Evolutionary conservation across 1,140 invertebrate species (phyloP).

Genomic region (Goniozus legneri): DNA sequence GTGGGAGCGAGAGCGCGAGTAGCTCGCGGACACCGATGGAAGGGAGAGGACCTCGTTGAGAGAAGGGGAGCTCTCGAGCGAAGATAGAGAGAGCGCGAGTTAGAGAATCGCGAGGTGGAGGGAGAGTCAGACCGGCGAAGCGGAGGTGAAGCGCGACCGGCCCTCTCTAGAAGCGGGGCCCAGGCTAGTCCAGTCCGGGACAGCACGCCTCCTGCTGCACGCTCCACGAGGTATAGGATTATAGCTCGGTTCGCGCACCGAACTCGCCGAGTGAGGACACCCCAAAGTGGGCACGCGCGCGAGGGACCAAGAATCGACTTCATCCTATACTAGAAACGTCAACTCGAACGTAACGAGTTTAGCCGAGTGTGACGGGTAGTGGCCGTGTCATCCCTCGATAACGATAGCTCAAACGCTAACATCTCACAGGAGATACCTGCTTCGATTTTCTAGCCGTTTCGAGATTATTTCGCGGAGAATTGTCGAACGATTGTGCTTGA

Average conservation of each 20-base stretch:
- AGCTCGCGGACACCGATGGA: slow-evolving; percentile 12
- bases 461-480: too few species aligned
- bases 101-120: slow-evolving; percentile 27
- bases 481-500: too few species aligned
- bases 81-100: slow-evolving; percentile 23
- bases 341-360: too few species aligned
- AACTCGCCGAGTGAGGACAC: too few species aligned
- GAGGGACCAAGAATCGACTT: not conserved
- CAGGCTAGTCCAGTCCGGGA: slow-evolving; percentile 52
- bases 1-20: slow-evolving; percentile 7
- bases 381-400: not conserved
- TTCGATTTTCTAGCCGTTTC: too few species aligned
- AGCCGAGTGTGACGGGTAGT: too few species aligned
- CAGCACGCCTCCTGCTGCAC: slow-evolving; percentile 55
- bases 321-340: too few species aligned
- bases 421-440: too few species aligned
- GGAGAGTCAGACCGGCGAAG: slow-evolving; percentile 38
- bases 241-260: too few species aligned
- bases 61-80: slow-evolving; percentile 30
- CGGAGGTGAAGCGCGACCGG: slow-evolving; percentile 54
- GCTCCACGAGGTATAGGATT: slow-evolving; percentile 44
- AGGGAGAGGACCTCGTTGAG: slow-evolving; percentile 16
- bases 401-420: not conserved
- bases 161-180: slow-evolving; percentile 48
- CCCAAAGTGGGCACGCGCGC: not conserved